Base-by-base conservation (phyloP, 2,888 invertebrate species). In the Drosophila dives region DNA sequence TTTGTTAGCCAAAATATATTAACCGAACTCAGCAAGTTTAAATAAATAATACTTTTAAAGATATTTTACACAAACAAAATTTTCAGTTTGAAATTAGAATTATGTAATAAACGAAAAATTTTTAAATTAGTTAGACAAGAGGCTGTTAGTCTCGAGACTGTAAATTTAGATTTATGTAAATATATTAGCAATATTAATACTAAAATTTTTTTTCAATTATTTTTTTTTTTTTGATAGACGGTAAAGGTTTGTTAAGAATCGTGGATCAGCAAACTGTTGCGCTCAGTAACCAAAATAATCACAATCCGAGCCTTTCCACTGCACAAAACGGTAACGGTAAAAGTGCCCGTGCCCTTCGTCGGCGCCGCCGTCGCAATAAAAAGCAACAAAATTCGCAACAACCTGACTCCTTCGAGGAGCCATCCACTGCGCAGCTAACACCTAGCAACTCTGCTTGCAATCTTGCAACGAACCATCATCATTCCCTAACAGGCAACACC, bases 341-440 rank as follows among this genome's bases (percentile, higher is more conserved):
- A 77, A 78, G 83, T 82, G 88, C 87, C 69, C 86, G 91, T 20
- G 89, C 91, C 49, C 90, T 89, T 60, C 90, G 88, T 80, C 92
- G 91, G 65, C 91, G 91, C 67, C 91, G 87, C 72, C 91, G 90
- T 81, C 91, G 92, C 63, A 92, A 91, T 77, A 83, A 79, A 61
- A 81, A 90, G 56, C 86, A 90, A 71, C 83, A 90, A 54, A 83
- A 87, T 77, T 83, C 81, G 54, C 78, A 87, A 45, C 87, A 86
- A 81, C 85, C 85, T 80, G 85, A 86, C 72, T 70, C 71, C 55
- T 80, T 83, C 53, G 81, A 65, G 66, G 82, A 83, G 61, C 49
- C 74, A 58, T 34, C 75, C 51, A 72, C 36, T 72, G 77, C 84
- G 85, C 83, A 85, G 86, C 71, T 83, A 83, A 81, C 81, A 78